These are phyloP conservation scores for Gnatocerus cornutus DNA, from an alignment of 2,888 invertebrate genomes.

Conservation along the genomic window DNA sequence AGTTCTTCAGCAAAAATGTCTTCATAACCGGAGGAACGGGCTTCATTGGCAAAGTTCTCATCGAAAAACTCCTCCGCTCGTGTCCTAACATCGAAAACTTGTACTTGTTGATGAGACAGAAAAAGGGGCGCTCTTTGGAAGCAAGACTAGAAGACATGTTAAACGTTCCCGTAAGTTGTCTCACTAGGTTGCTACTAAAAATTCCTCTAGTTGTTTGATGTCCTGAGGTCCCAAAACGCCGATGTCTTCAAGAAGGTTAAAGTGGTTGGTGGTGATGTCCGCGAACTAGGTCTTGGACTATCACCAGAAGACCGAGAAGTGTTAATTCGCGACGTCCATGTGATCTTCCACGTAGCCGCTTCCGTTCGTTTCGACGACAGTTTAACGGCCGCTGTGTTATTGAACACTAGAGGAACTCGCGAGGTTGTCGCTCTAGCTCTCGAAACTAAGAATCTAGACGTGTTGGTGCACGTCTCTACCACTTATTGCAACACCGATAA, in stretches of 20 bases:
- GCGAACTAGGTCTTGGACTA: slow-evolving; percentile 63
- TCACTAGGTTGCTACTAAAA: neutral
- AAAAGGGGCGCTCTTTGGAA: slow-evolving; percentile 78
- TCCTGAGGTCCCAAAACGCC: slow-evolving; percentile 1
- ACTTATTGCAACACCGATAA: slow-evolving; percentile 88
- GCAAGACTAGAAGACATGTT: slow-evolving; percentile 76
- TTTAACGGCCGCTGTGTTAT: slow-evolving; percentile 70
- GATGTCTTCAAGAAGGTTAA: slow-evolving; percentile 67
- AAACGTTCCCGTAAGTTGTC: slow-evolving; percentile 72
- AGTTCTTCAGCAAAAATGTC: slow-evolving; percentile 81
- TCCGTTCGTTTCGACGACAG: slow-evolving; percentile 88
- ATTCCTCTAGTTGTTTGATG: slow-evolving; percentile 24
- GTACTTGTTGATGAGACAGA: slow-evolving; percentile 84
- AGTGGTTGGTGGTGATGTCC: slow-evolving; percentile 21
- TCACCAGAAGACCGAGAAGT: slow-evolving; percentile 72
- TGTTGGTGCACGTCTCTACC: slow-evolving; percentile 88
- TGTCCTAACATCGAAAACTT: slow-evolving; percentile 83
- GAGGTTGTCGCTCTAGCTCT: too few species aligned
- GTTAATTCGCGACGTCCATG: slow-evolving; percentile 75
- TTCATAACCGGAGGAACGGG: slow-evolving; percentile 92
- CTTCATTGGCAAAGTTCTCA: slow-evolving; percentile 91
- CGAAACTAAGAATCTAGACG: slow-evolving; percentile 57
- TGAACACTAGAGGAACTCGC: too few species aligned
- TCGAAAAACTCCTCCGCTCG: slow-evolving; percentile 90
- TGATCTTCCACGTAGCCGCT: slow-evolving; percentile 87